These are phyloP conservation scores for Gastrophryne carolinensis DNA, from an alignment of 2,797 vertebrate genomes.

Conservation along the genomic window DNA sequence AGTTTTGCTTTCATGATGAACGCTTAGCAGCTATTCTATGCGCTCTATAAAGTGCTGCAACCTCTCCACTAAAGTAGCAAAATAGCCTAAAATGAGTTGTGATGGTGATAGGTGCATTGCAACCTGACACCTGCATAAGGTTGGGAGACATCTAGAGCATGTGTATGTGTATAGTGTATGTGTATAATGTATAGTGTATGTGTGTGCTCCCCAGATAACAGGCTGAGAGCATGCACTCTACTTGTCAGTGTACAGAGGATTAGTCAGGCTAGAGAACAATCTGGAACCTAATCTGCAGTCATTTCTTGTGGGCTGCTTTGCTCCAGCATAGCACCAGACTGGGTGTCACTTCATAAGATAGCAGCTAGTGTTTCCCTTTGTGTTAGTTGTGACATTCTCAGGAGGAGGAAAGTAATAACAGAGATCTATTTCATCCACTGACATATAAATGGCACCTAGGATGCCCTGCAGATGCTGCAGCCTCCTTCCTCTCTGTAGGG, in stretches of 20 bases:
- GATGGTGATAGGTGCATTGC: no score
- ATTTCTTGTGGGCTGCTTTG: neutral
- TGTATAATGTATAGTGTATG: no score
- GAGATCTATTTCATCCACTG: neutral
- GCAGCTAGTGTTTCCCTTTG: neutral
- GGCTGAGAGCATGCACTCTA: neutral
- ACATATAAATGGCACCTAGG: neutral
- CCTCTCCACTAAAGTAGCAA: no score
- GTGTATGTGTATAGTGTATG: no score
- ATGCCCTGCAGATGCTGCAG: neutral
- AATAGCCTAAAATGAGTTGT: no score
- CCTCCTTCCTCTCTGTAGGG: neutral
- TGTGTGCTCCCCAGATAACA: neutral
- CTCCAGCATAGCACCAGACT: neutral
- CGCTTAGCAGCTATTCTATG: no score
- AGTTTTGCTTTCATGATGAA: no score
- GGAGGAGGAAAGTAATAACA: neutral
- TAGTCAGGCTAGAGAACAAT: neutral
- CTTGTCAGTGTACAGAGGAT: neutral
- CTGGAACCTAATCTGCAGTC: neutral
- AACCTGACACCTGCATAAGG: no score
- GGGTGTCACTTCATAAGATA: neutral
- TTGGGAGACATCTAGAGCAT: no score
- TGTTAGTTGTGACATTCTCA: conserved; percentile 7
- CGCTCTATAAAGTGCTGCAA: no score